phyloP scores from a whole-genome alignment of 2,888 invertebrate genomes.

The Amaurobius ferox region DNA sequence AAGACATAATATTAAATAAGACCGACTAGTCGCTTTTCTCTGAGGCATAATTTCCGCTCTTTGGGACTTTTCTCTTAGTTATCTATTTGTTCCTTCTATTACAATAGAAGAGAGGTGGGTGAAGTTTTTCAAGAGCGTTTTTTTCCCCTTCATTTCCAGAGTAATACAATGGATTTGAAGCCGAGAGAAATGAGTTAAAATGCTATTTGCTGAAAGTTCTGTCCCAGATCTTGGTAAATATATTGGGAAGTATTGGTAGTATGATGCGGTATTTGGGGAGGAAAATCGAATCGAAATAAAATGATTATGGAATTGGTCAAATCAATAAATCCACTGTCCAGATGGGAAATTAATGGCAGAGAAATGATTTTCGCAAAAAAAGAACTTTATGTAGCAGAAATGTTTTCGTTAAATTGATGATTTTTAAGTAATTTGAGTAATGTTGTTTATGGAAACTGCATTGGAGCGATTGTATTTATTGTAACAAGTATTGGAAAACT shows the following conservation, averaged over 20 bases:
- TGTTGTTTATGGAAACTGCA: slow-evolving; percentile 5
- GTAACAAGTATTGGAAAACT: too few relatives aligned
- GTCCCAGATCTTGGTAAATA: slow-evolving; percentile 32
- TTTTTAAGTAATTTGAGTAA: slow-evolving; percentile 33
- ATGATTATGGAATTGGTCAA: slow-evolving; percentile 9
- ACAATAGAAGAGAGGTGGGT: slow-evolving; percentile 34
- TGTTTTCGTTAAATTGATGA: not conserved
- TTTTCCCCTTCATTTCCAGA: slow-evolving; percentile 30
- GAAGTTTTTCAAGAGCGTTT: slow-evolving; percentile 44
- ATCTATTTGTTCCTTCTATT: slow-evolving; percentile 57
- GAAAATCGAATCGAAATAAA: not conserved
- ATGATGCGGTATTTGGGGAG: not conserved
- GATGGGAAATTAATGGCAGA: too few relatives aligned
- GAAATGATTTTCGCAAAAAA: too few relatives aligned
- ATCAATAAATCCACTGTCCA: not conserved
- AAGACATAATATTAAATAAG: slow-evolving; percentile 68
- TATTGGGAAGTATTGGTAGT: slow-evolving; percentile 27
- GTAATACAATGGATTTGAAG: slow-evolving; percentile 17
- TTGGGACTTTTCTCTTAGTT: slow-evolving; percentile 24
- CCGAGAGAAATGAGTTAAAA: slow-evolving; percentile 38
- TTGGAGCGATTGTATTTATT: too few relatives aligned
- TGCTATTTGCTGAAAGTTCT: slow-evolving; percentile 59
- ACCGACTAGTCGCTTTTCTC: slow-evolving; percentile 13
- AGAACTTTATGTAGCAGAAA: not conserved
- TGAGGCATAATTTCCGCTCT: slow-evolving; percentile 69